phyloP scores from a whole-genome alignment of 2,888 invertebrate species.

The Petrolisthes cinctipes region DNA sequence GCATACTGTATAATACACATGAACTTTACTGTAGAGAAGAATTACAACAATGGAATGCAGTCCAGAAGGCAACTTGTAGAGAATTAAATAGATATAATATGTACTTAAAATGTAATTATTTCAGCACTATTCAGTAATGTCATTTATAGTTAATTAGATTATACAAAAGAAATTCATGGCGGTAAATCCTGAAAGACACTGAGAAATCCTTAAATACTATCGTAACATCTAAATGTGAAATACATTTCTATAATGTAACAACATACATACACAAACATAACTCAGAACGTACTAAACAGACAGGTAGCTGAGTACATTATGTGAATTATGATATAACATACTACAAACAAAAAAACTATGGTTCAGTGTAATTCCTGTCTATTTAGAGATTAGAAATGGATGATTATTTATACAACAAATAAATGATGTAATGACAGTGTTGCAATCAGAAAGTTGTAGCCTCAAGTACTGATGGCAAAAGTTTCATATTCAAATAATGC shows the following conservation, averaged over 20 bases:
- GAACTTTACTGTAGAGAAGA: slow-evolving; percentile 44
- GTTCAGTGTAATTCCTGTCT: slow-evolving; percentile 42
- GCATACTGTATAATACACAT: slow-evolving; percentile 37
- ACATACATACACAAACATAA: slow-evolving; percentile 55
- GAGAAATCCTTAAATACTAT: slow-evolving; percentile 54
- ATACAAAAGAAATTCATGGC: slow-evolving; percentile 43
- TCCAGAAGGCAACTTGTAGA: slow-evolving; percentile 62
- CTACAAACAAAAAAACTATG: slow-evolving; percentile 27
- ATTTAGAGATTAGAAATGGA: slow-evolving; percentile 47
- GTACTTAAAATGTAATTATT: slow-evolving; percentile 46
- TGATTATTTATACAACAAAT: slow-evolving; percentile 42
- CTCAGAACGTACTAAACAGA: slow-evolving; percentile 38
- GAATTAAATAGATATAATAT: slow-evolving; percentile 52
- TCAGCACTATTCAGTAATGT: slow-evolving; percentile 41
- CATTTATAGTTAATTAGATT: slow-evolving; percentile 40
- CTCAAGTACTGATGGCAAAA: slow-evolving; percentile 41
- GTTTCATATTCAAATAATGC: slow-evolving; percentile 4
- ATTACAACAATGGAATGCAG: slow-evolving; percentile 59
- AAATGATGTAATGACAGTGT: slow-evolving; percentile 34
- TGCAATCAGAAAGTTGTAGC: slow-evolving; percentile 46
- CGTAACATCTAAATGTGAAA: slow-evolving; percentile 60
- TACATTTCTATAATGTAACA: slow-evolving; percentile 54
- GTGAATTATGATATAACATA: slow-evolving; percentile 22
- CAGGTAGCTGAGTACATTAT: slow-evolving; percentile 1
- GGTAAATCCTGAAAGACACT: slow-evolving; percentile 57